Evolutionary conservation across 1,140 invertebrate genomes (phyloP).

Genomic region (Drosophila albomicans): DNA sequence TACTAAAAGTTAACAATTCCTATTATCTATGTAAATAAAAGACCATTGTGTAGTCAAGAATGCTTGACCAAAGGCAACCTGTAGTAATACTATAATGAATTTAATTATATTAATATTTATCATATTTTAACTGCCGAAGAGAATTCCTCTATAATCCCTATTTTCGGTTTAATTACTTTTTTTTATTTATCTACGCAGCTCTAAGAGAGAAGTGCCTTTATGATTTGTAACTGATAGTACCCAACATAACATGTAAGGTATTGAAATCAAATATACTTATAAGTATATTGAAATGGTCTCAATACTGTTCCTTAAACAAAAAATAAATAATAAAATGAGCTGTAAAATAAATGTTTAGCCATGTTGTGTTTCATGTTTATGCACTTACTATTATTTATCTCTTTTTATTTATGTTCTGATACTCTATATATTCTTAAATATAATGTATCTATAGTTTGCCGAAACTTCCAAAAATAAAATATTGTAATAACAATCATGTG

Average conservation of each 20-base stretch:
- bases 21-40: conserved; percentile 21
- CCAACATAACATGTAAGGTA: no score
- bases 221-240: not conserved
- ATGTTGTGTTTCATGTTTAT: no score
- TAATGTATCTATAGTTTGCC: no score
- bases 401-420: no score
- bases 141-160: not conserved
- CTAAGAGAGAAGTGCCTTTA: conserved; percentile 13
- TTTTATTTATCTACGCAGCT: not conserved
- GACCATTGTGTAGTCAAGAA: not conserved
- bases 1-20: conserved; percentile 25
- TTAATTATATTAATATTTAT: not conserved
- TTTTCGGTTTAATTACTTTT: not conserved
- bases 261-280: no score
- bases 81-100: not conserved
- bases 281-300: not conserved
- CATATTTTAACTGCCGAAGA: not conserved
- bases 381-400: no score
- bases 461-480: not conserved
- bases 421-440: no score
- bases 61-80: not conserved
- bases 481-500: not conserved
- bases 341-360: not conserved
- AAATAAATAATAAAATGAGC: not conserved
- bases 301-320: not conserved